Percentiles rank a stretch among this genome's conserved stretches.
Conservation (phyloP, 1,140 invertebrate species). For the Ylistrum balloti region DNA sequence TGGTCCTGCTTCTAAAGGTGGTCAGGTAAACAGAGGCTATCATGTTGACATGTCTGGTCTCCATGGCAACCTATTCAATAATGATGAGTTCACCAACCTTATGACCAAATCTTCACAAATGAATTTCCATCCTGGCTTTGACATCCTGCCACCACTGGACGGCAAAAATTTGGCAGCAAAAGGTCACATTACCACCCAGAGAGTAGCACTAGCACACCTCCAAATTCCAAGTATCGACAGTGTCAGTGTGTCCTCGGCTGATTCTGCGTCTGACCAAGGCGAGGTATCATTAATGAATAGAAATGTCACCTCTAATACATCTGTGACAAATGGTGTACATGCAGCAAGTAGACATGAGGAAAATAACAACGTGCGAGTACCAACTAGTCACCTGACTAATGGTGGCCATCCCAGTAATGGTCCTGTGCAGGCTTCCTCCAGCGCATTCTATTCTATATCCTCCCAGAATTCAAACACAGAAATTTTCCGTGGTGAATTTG, state of each 20-base stretch:
- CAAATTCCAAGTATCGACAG: conserved; percentile 55
- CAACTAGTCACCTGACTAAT: not conserved
- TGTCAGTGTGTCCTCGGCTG: conserved; percentile 35
- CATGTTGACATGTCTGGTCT: conserved; percentile 23
- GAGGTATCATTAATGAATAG: not conserved
- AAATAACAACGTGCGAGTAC: conserved; percentile 47
- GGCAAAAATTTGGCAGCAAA: conserved; percentile 54
- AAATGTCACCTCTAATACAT: not conserved
- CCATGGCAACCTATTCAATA: conserved; percentile 18
- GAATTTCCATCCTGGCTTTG: conserved; percentile 49
- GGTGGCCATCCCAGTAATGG: not conserved
- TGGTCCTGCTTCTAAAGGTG: conserved; percentile 53
- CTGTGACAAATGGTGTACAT: not conserved
- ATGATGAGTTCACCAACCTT: conserved; percentile 33
- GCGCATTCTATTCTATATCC: not conserved
- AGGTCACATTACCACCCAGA: conserved; percentile 56
- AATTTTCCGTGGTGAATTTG: not conserved
- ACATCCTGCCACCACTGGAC: conserved; percentile 17
- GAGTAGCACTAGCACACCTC: conserved; percentile 52
- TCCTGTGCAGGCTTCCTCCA: not conserved
- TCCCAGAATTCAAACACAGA: not conserved
- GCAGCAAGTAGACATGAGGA: conserved; percentile 31
- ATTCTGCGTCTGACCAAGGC: not conserved
- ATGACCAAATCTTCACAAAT: conserved; percentile 49
- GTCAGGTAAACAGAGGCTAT: conserved; percentile 62